These are phyloP conservation scores for Macquaria ambigua DNA, from an alignment of 2,113 vertebrate genomes.

Conservation along the genomic window DNA sequence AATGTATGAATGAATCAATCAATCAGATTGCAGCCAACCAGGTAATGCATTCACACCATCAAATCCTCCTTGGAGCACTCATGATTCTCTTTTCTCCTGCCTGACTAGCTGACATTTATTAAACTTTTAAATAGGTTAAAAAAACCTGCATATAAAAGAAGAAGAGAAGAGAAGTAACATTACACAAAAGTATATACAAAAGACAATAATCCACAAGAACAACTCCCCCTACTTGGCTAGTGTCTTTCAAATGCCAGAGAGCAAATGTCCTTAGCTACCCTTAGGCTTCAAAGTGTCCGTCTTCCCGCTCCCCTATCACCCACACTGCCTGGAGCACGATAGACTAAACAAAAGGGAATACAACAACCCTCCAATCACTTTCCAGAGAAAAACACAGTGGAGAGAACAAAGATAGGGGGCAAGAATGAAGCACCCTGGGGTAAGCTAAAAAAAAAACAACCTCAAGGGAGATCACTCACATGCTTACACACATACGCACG, in stretches of 20 bases:
- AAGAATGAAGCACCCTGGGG: conserved; percentile 1
- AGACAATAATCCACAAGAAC: not conserved
- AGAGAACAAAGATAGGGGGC: not conserved
- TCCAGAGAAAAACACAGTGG: not conserved
- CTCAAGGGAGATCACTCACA: conserved; percentile 22
- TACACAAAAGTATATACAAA: not conserved
- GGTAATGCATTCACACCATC: not conserved
- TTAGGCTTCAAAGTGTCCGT: conserved; percentile 36
- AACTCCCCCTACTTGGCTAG: not conserved
- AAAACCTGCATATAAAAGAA: not conserved
- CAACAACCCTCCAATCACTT: conserved; percentile 29
- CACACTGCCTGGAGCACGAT: conserved; percentile 5
- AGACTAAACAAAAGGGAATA: conserved; percentile 26
- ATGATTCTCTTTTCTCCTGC: not conserved
- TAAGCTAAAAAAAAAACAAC: conserved; percentile 11
- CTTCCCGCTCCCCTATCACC: not conserved
- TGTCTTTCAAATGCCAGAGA: conserved; percentile 28
- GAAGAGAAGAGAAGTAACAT: too few relatives aligned
- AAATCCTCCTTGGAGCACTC: not conserved
- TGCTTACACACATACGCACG: not conserved
- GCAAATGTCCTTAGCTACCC: conserved; percentile 35
- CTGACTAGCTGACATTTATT: not conserved
- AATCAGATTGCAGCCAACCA: not conserved
- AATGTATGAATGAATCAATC: not conserved
- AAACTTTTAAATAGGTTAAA: not conserved